Base-by-base conservation (phyloP, 2,888 invertebrate species). In the Rhingia campestris region DNA sequence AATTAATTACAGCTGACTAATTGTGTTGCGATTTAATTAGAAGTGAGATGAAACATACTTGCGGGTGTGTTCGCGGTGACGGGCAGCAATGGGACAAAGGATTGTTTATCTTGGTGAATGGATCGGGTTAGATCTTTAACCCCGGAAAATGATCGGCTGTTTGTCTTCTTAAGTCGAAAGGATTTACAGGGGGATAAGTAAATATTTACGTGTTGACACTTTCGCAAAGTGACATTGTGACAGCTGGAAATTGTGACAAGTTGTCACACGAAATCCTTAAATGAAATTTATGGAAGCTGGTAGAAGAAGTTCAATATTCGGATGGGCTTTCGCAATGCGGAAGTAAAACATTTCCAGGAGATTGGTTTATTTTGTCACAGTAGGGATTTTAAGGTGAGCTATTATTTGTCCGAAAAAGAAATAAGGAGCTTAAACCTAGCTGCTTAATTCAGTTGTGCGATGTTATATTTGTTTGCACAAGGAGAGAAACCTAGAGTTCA, bases 1-100 rank as follows among this genome's bases (percentile, higher is more conserved):
- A 37, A 81, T 53, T 76, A 69, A 70, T 81, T 72, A 30, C 47
- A 22, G 72, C 47, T 77, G 81, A 81, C 66, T 72, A 81, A 72
- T 70, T 77, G 77, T 53, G 53, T 22, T 81, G 70, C 54, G 59
- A 72, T 77, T 81, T 81, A 81, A 81, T 81, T 81, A 81, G 81
- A 81, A 77, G 47, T 63, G 59, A 77, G 59, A 75, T 64, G 35
- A 58, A 47, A 45, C 39, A 75, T 14, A 45, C n/a, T 47, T 32
- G 59, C 30, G 39, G 41, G 32, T 32, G 66, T 39, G 1, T 22
- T 22, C 22, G 22, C 22, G 2, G 2, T 56, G 39, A 51, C 53
- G 72, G 47, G 47, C 45, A 66, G 53, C 33, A 7, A 30, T 49
- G 6, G 14, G 41, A 77, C 77, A 77, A 81, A 77, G 81, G 66